Conservation (phyloP, 2,888 invertebrate species). For the Heteropelma amictum region DNA sequence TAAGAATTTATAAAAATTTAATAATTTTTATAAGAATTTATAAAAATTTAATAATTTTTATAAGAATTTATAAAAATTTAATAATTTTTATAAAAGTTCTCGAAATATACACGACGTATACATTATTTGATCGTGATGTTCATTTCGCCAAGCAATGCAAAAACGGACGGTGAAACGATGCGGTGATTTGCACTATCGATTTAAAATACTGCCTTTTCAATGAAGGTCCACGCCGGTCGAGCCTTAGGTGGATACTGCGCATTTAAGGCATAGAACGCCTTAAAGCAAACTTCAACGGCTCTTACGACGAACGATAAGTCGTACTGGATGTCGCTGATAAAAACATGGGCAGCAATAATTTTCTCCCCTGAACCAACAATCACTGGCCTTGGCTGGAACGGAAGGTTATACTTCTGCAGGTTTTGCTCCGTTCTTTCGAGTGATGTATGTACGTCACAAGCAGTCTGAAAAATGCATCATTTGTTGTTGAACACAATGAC, state of each 20-base stretch:
- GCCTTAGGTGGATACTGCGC: not conserved
- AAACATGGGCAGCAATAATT: not conserved
- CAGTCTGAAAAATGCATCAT: slow-evolving; percentile 2
- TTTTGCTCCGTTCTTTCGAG: not conserved
- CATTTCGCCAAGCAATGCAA: not conserved
- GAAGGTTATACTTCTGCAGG: not conserved
- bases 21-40: not conserved
- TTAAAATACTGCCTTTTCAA: not conserved
- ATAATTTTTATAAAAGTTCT: not conserved
- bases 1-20: not conserved
- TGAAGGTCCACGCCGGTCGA: not conserved
- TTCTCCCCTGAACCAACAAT: not conserved
- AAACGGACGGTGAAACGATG: not conserved
- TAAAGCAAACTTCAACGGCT: slow-evolving; percentile 21
- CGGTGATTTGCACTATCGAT: not conserved
- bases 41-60: no score
- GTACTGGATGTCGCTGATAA: slow-evolving; percentile 2
- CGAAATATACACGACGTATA: not conserved
- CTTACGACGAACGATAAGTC: not conserved
- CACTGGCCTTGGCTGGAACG: slow-evolving; percentile 8
- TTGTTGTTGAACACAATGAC: not conserved
- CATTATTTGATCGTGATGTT: not conserved
- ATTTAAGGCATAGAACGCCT: slow-evolving; percentile 16
- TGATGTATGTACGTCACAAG: not conserved
- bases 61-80: not conserved